phyloP scores from a whole-genome alignment of 2,888 invertebrate genomes.

The Euphydryas editha region DNA sequence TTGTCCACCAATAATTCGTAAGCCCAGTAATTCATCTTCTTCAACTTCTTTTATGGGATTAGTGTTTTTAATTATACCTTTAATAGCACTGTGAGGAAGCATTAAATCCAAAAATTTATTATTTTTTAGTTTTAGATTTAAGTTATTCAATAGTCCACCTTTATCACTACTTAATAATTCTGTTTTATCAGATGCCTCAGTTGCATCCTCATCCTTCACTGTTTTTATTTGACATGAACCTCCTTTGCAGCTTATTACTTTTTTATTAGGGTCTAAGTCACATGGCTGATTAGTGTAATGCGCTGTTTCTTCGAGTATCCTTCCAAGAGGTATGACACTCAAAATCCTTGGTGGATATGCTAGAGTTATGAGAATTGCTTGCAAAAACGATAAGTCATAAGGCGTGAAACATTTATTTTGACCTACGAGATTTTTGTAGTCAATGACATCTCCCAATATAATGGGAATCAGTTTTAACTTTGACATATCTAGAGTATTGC shows the following conservation, averaged over 20 bases:
- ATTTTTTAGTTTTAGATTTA: neutral
- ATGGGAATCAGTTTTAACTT: slow-evolving; percentile 59
- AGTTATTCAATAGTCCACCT: too few species aligned
- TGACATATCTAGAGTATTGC: slow-evolving; percentile 47
- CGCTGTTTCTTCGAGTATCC: slow-evolving; percentile 15
- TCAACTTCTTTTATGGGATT: neutral
- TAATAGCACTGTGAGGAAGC: too few species aligned
- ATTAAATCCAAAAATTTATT: neutral
- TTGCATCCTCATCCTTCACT: too few species aligned
- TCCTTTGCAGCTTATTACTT: neutral
- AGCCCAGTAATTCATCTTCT: slow-evolving; percentile 12
- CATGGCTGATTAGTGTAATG: neutral
- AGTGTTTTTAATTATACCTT: too few species aligned
- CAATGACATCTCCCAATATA: slow-evolving; percentile 55
- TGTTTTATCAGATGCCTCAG: too few species aligned
- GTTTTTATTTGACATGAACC: neutral
- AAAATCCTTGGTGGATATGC: slow-evolving; percentile 56
- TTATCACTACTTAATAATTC: too few species aligned
- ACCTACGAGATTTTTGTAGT: slow-evolving; percentile 43
- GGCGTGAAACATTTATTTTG: slow-evolving; percentile 40
- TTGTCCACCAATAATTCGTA: slow-evolving; percentile 67
- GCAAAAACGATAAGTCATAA: slow-evolving; percentile 49
- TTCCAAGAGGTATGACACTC: slow-evolving; percentile 60
- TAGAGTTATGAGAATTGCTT: slow-evolving; percentile 57
- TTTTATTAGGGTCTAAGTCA: neutral